phyloP scores from a whole-genome alignment of 2,113 vertebrate genomes.

The Lepisosteus oculatus region DNA sequence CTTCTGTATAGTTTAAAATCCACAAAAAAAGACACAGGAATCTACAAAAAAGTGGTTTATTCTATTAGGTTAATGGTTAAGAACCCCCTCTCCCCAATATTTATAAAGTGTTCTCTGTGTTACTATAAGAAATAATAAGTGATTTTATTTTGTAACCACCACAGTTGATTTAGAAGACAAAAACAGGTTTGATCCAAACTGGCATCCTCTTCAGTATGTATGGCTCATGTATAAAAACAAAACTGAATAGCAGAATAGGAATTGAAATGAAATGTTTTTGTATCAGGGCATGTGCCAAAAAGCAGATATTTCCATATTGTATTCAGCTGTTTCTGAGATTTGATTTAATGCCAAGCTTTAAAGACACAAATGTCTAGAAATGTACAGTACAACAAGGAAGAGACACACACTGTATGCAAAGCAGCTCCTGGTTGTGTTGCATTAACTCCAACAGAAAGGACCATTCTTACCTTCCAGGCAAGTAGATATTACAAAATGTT shows the following conservation, averaged over 20 bases:
- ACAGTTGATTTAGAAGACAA: constrained; percentile 1
- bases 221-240: neutral
- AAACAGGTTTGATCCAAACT: neutral
- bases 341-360: too few species aligned
- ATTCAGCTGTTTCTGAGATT: too few species aligned
- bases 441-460: constrained; percentile 1
- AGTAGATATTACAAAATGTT: constrained; percentile 9
- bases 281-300: too few species aligned
- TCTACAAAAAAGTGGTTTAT: too few species aligned
- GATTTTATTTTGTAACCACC: neutral
- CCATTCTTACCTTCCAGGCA: neutral
- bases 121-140: neutral
- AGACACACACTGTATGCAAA: neutral
- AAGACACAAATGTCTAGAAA: neutral
- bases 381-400: neutral
- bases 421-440: neutral
- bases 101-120: neutral
- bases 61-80: too few species aligned
- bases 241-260: too few species aligned
- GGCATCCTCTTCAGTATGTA: neutral
- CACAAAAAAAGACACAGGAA: too few species aligned
- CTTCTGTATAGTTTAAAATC: too few species aligned
- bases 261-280: too few species aligned
- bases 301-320: too few species aligned
- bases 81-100: too few species aligned